Percentiles rank a stretch among this genome's conserved stretches.
Conservation (phyloP, 2,888 invertebrate species). For the Onchidella celtica region DNA sequence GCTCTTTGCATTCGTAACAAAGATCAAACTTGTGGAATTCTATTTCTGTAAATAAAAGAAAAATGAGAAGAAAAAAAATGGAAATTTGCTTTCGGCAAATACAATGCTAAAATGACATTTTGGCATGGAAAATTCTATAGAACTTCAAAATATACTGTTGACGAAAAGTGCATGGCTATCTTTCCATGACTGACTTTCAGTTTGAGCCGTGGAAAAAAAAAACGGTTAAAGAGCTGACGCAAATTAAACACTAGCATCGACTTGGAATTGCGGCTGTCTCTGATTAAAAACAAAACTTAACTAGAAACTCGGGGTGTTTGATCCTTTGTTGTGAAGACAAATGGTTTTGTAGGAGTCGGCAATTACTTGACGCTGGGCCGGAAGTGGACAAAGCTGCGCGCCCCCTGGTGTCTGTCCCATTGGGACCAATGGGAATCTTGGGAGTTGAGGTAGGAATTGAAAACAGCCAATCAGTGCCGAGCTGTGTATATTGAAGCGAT, state of each 20-base stretch:
- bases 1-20: too few relatives aligned
- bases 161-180: too few relatives aligned
- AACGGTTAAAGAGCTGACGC: not conserved
- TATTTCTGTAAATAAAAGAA: too few relatives aligned
- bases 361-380: constrained; percentile 31
- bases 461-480: constrained; percentile 13
- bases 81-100: too few relatives aligned
- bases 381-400: constrained; percentile 44
- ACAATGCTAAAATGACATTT: too few relatives aligned
- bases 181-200: too few relatives aligned
- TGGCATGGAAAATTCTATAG: too few relatives aligned
- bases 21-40: too few relatives aligned
- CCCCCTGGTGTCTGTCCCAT: constrained; percentile 1
- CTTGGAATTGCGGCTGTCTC: constrained; percentile 15
- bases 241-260: not conserved
- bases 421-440: constrained; percentile 4
- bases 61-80: too few relatives aligned
- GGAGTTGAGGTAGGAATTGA: not conserved
- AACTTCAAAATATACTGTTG: too few relatives aligned
- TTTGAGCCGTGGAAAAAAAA: not conserved
- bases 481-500: not conserved
- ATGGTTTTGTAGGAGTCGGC: constrained; percentile 43
- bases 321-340: constrained; percentile 46
- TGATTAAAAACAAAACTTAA: constrained; percentile 13
- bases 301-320: constrained; percentile 2